These are phyloP conservation scores for Tanytarsus gracilentus DNA, from an alignment of 2,888 invertebrate species.

Conservation along the genomic window DNA sequence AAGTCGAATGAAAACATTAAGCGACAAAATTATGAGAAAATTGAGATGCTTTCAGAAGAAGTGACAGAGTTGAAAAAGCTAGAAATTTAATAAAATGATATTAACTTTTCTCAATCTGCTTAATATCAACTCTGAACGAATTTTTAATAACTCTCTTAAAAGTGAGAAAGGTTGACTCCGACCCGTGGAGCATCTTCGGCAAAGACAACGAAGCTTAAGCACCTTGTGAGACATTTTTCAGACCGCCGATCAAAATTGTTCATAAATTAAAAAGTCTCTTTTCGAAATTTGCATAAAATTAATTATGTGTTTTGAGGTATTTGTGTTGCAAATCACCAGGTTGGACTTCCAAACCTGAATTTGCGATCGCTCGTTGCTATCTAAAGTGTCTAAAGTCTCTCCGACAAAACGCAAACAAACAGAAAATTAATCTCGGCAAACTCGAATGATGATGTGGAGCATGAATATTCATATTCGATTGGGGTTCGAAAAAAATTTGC, in stretches of 20 bases:
- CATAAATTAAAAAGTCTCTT: slow-evolving; percentile 9
- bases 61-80: neutral
- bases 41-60: neutral
- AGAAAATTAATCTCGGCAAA: neutral
- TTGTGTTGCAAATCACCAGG: slow-evolving; percentile 21
- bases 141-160: no score
- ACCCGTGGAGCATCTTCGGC: no score
- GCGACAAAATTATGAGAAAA: neutral
- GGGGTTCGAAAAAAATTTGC: no score
- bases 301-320: slow-evolving; percentile 27
- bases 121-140: no score
- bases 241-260: neutral
- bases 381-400: slow-evolving; percentile 22
- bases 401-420: slow-evolving; percentile 12
- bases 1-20: slow-evolving; percentile 22
- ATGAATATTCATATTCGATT: slow-evolving; percentile 21
- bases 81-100: neutral
- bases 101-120: neutral
- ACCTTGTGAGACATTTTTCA: neutral
- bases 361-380: neutral
- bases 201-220: neutral
- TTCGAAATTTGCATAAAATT: slow-evolving; percentile 22
- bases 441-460: neutral
- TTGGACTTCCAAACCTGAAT: neutral
- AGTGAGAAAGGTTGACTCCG: no score